Evolutionary conservation across 2,888 invertebrate species (phyloP).

Genomic region (Nemurella pictetii): DNA sequence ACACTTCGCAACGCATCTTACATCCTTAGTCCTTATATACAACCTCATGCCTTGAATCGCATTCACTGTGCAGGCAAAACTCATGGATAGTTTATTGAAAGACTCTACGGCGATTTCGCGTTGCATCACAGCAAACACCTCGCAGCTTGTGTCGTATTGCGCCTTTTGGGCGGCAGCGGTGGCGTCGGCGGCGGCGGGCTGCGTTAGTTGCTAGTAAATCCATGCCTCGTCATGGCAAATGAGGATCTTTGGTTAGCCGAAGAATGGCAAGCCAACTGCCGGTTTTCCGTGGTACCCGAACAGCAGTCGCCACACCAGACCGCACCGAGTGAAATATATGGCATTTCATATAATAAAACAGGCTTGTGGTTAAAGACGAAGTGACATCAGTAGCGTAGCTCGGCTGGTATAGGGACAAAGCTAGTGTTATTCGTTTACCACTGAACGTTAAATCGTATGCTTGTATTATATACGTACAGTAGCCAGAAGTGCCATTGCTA

Average conservation of each 20-base stretch:
- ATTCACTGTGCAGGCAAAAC: constrained; percentile 23
- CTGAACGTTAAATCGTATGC: constrained; percentile 24
- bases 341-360: constrained; percentile 43
- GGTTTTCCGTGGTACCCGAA: not conserved
- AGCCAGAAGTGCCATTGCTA: constrained; percentile 16
- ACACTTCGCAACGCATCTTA: not conserved
- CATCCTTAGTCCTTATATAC: not conserved
- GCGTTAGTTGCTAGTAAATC: constrained; percentile 36
- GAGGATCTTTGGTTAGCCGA: constrained; percentile 41
- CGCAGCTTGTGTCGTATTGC: not conserved
- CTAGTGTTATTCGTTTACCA: constrained; percentile 6
- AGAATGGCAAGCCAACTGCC: constrained; percentile 37
- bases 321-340: constrained; percentile 38
- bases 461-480: constrained; percentile 20
- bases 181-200: not conserved
- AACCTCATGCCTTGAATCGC: constrained; percentile 11
- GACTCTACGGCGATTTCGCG: not conserved
- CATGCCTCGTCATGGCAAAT: constrained; percentile 40
- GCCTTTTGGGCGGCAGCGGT: too few relatives aligned
- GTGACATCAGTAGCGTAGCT: constrained; percentile 25
- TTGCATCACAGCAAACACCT: not conserved
- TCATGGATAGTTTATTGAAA: constrained; percentile 28
- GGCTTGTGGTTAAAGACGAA: constrained; percentile 40
- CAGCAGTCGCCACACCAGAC: constrained; percentile 22
- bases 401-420: constrained; percentile 29